Evolutionary conservation across 2,888 invertebrate species (phyloP), one percentile per base, ranked within the genome.

Genomic region (Elmis aenea): DNA sequence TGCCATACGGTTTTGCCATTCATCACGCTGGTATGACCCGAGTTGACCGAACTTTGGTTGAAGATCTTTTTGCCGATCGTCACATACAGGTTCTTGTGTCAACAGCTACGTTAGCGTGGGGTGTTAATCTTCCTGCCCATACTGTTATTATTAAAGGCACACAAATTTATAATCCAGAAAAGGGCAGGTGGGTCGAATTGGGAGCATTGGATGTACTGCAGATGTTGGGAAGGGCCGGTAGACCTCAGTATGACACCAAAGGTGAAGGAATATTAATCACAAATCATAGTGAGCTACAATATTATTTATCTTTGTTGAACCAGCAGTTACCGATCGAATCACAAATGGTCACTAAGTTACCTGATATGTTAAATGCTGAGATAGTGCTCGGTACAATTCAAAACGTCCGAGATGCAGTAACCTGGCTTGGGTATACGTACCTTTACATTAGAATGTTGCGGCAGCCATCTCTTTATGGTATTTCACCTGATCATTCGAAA

Each of bases 11-110:
- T 0, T 99, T 99, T 71, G 99, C 95, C 4, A 99, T 99, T 47
- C 99, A 99, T 82, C 99, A 99, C 73, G 99, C 99, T 55, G 99
- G 99, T 48, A 99, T 99, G 97, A 93, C 91, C 24, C 75, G 95
- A 38, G 94, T 99, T 0, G 99, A 99, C 72, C 79, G 99, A 63
- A 96, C 96, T 0, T 72, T 99, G 21, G 99, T 99, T 0, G 99
- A 99, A 64, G 99, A 99, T 75, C 74, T 99, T 48, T 99, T 99
- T 72, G 95, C 93, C 2, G 99, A 99, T 67, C 75, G 93, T 33
- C 99, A 99, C 61, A 94, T 99, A 64, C 95, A 96, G 74, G 92
- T 96, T 5, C 70, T 99, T 14, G 95, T 99, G 0, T 99, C 97
- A 0, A 99, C 99, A 0, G 95, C 99, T 0, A 99, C 99, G 0